Evolutionary conservation across 2,888 invertebrate genomes (phyloP), one percentile per base, ranked within the genome.

Genomic region (Eumerus sabulonum): DNA sequence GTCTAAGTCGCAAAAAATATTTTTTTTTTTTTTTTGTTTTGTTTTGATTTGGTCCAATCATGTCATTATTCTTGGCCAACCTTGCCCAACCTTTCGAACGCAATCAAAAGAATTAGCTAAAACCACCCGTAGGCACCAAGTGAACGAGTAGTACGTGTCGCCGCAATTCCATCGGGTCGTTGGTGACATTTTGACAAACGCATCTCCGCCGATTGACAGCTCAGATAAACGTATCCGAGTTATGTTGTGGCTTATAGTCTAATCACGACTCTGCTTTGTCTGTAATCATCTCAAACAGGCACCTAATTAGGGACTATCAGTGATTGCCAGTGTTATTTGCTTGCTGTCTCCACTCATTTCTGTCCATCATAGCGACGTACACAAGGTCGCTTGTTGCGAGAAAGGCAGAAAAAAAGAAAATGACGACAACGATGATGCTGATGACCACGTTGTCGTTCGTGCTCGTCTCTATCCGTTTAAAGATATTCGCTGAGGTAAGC

Each of bases 121-220:
- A 76, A 66, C 17, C 48, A 66, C 56, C 67, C 72, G 72, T 67
- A 66, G 76, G 48, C 36, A 48, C 60, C 56, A 36, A 67, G 67
- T 73, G 73, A 71, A 71, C 48, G 3, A n/a, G 59, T 60, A 64
- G 54, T 59, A 54, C 72, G 71, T 76, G 76, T 36, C 7, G 27
- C 27, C 27, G 27, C 27, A 27, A 27, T 27, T 13, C 42, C 42
- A 42, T 11, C 35, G 14, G 19, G 42, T 76, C 66, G 71, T 71
- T 27, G 27, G 71, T 66, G 66, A 66, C 72, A 72, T 62, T 56
- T 62, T 50, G 16, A 38, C 59, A 56, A 64, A 76, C 72, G 76
- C 76, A 77, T 77, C 60, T 54, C 40, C 38, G 13, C 38, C 56
- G 59, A 77, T 72, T 72, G 72, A 77, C 76, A 72, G 60, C 47